These are phyloP conservation scores for Pollachius pollachius DNA, from an alignment of 2,113 vertebrate species.

Conservation along the genomic window DNA sequence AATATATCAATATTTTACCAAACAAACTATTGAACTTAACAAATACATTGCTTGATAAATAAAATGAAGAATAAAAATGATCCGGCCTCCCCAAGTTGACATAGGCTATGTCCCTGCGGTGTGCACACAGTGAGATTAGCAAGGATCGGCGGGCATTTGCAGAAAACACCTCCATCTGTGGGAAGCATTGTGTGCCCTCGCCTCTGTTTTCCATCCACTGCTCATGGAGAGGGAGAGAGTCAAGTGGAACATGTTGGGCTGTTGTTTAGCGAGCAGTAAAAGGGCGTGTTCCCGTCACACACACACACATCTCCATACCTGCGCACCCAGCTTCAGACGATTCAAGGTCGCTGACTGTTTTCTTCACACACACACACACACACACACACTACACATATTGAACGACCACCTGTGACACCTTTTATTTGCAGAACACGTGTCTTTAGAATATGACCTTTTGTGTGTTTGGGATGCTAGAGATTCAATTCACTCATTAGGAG, in stretches of 20 bases:
- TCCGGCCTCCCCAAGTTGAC: too few species aligned
- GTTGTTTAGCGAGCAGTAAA: not conserved
- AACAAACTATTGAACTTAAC: too few species aligned
- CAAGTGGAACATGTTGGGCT: conserved; percentile 3
- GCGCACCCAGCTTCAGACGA: too few species aligned
- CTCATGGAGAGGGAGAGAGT: not conserved
- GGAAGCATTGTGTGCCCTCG: not conserved
- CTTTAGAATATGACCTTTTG: too few species aligned
- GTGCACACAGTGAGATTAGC: not conserved
- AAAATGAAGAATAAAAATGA: too few species aligned
- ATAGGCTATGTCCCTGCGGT: too few species aligned
- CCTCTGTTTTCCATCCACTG: not conserved
- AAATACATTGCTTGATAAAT: too few species aligned
- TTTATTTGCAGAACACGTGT: not conserved
- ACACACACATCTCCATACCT: too few species aligned
- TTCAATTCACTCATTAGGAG: conserved; percentile 3
- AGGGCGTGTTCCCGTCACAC: not conserved
- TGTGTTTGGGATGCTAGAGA: not conserved
- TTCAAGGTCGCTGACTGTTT: too few species aligned
- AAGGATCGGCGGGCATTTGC: not conserved
- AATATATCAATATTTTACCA: too few species aligned
- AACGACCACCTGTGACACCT: not conserved
- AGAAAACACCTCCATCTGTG: not conserved
- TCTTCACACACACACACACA: conserved; percentile 38
- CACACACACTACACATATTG: conserved; percentile 17